phyloP scores from a whole-genome alignment of 2,797 vertebrate genomes.

The Tapirus indicus region DNA sequence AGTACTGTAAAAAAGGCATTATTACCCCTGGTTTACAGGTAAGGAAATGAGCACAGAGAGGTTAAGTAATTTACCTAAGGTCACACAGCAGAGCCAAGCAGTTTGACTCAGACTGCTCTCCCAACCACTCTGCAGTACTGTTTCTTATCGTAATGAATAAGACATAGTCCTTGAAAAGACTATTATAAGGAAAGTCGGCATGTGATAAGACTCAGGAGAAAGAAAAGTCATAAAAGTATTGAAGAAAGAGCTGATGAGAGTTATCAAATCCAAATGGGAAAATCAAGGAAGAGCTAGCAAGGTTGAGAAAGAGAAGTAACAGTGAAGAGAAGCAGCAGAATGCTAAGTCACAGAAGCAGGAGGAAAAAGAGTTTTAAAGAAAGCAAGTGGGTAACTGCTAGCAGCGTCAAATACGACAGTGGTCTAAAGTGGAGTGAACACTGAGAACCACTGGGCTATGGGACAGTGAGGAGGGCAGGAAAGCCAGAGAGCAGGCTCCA shows the following conservation, averaged over 20 bases:
- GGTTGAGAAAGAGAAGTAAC: not conserved
- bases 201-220: not conserved
- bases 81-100: not conserved
- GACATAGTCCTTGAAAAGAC: not conserved
- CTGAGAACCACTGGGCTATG: no score
- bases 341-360: not conserved
- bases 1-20: not conserved
- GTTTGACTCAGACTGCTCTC: not conserved
- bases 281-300: not conserved
- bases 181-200: not conserved
- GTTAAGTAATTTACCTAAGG: not conserved
- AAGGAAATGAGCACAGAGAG: not conserved
- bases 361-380: not conserved
- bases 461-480: accelerated
- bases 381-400: no score
- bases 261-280: not conserved
- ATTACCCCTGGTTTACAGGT: not conserved
- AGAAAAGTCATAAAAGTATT: not conserved
- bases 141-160: not conserved
- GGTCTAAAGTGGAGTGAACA: not conserved
- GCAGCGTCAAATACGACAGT: not conserved
- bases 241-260: not conserved
- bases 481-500: not conserved
- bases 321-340: not conserved
- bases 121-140: not conserved